Percentiles rank a stretch among this genome's conserved stretches.
Evolutionary conservation across 1,140 invertebrate genomes (phyloP).

Genomic region (Schlechtendalia chinensis): DNA sequence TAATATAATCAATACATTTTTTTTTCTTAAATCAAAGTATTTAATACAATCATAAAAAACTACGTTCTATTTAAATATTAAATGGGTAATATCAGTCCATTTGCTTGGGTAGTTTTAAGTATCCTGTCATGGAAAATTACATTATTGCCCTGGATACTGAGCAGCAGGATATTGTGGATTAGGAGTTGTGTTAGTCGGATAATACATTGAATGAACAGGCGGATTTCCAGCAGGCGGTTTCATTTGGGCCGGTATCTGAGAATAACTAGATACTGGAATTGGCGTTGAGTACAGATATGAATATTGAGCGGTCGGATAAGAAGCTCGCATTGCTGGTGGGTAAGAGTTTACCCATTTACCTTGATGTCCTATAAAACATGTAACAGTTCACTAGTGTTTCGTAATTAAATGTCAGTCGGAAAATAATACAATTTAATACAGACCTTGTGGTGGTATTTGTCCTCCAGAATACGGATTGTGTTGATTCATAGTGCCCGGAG

Average conservation of each 20-base stretch:
- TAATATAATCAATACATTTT: neutral
- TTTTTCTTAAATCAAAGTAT: slow-evolving; percentile 9
- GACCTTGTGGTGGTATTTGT: slow-evolving; percentile 40
- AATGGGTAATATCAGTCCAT: slow-evolving; percentile 43
- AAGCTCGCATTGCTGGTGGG: slow-evolving; percentile 13
- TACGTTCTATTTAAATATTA: slow-evolving; percentile 2
- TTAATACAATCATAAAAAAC: slow-evolving; percentile 15
- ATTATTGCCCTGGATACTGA: slow-evolving; percentile 39
- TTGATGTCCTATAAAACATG: slow-evolving; percentile 23
- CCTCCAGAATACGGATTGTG: slow-evolving; percentile 35
- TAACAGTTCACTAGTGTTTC: neutral
- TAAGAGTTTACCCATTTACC: slow-evolving; percentile 25
- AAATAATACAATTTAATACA: neutral
- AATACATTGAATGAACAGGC: slow-evolving; percentile 40
- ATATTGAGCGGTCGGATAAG: slow-evolving; percentile 32
- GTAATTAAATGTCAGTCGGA: neutral
- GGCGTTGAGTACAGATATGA: slow-evolving; percentile 22
- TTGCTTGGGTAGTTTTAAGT: neutral
- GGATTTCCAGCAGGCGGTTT: slow-evolving; percentile 39
- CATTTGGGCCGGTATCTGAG: slow-evolving; percentile 33
- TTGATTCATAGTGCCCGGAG: slow-evolving; percentile 39
- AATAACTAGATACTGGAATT: slow-evolving; percentile 31
- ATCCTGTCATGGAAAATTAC: neutral
- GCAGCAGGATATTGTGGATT: slow-evolving; percentile 34
- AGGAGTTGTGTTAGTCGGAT: slow-evolving; percentile 30